Conservation (phyloP, 2,113 vertebrate genomes). For the Bos indicus region DNA sequence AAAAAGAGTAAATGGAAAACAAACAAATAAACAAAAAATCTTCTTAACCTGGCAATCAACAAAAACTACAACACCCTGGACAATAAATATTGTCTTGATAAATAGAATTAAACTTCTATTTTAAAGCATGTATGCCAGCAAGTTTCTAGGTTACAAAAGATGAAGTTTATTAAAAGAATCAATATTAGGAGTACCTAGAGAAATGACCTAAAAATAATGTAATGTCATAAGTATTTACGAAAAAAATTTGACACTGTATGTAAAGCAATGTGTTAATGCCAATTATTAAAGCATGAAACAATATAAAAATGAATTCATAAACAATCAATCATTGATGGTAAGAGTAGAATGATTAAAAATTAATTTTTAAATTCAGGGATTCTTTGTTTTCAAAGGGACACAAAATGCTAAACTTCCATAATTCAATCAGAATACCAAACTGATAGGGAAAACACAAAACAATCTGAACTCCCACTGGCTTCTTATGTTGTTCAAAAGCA, state of each 20-base stretch:
- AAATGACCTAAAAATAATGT: neutral
- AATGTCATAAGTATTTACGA: neutral
- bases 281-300: neutral
- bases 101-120: neutral
- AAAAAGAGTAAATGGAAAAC: constrained; percentile 1
- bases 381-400: neutral
- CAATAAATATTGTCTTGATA: neutral
- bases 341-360: neutral
- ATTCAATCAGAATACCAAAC: neutral
- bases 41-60: neutral
- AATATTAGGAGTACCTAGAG: neutral
- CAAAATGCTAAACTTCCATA: neutral
- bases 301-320: neutral
- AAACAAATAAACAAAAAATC: neutral
- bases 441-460: neutral
- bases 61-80: neutral
- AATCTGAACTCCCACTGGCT: neutral
- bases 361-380: neutral
- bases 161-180: neutral
- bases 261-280: neutral
- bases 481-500: neutral
- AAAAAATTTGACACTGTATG: neutral
- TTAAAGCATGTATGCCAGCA: neutral
- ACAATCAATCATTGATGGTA: neutral
- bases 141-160: neutral